Conservation (phyloP, 2,888 invertebrate species). For the Cantharis lateralis region DNA sequence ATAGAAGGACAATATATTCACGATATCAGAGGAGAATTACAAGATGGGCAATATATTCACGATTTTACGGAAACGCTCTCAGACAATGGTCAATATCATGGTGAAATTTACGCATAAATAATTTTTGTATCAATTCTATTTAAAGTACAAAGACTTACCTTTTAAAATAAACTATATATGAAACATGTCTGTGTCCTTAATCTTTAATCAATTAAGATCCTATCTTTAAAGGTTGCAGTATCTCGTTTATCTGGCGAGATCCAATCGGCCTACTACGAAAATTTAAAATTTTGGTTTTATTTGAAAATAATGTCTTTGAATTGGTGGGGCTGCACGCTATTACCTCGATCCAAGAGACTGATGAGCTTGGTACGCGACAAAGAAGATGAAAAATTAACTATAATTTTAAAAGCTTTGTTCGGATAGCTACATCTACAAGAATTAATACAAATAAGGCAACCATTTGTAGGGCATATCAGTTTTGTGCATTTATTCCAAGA, state of each 20-base stretch:
- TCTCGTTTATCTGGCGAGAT: no score
- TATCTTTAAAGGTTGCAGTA: background rate
- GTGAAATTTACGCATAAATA: slow-evolving; percentile 14
- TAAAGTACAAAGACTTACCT: background rate
- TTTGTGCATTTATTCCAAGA: background rate
- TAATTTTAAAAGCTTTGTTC: background rate
- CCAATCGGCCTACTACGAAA: background rate
- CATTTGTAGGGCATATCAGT: background rate
- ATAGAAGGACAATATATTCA: slow-evolving; percentile 22
- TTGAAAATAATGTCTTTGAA: background rate
- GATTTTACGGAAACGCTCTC: slow-evolving; percentile 19
- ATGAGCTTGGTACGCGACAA: background rate
- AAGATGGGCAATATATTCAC: slow-evolving; percentile 16
- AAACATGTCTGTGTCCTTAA: background rate
- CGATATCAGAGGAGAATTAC: slow-evolving; percentile 4
- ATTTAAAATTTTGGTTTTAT: background rate
- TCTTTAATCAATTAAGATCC: background rate
- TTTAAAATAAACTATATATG: background rate
- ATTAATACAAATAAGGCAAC: background rate
- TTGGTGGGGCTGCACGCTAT: background rate
- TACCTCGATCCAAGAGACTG: background rate
- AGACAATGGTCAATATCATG: slow-evolving; percentile 17
- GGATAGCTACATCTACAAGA: background rate
- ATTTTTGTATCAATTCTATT: background rate
- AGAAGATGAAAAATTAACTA: background rate